Evolutionary conservation across 2,888 invertebrate genomes (phyloP).

Genomic region (Clunio marinus): DNA sequence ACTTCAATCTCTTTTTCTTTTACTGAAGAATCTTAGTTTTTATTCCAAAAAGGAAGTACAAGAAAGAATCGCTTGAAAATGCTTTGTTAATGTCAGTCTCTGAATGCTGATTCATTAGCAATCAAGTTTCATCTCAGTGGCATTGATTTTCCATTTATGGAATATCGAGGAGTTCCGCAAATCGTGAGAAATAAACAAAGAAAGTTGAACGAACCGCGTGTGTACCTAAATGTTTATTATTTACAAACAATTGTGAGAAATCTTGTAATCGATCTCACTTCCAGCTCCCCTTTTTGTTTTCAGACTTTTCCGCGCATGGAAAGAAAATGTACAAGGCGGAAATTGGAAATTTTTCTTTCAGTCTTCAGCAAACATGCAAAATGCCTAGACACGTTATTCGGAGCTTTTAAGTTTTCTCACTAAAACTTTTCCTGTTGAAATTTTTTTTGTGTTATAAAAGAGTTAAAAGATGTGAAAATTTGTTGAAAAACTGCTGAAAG

Average conservation of each 20-base stretch:
- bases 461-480: background rate
- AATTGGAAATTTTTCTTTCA: slow-evolving; percentile 14
- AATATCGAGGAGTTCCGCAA: slow-evolving; percentile 13
- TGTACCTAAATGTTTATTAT: background rate
- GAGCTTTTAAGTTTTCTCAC: slow-evolving; percentile 22
- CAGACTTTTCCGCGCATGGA: background rate
- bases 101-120: too few species aligned
- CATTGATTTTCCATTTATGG: slow-evolving; percentile 33
- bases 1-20: too few species aligned
- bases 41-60: background rate
- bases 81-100: too few species aligned
- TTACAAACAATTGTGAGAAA: background rate
- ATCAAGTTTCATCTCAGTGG: background rate
- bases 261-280: slow-evolving; percentile 1
- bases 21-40: too few species aligned
- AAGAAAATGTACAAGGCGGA: background rate
- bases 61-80: background rate
- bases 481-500: slow-evolving; percentile 1
- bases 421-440: slow-evolving; percentile 1
- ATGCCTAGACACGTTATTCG: slow-evolving; percentile 24
- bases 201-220: slow-evolving; percentile 28
- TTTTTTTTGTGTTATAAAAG: slow-evolving; percentile 18
- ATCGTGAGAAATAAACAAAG: slow-evolving; percentile 21
- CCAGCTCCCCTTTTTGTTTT: background rate
- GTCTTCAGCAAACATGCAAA: background rate